Base-by-base conservation (phyloP, 2,888 invertebrate genomes). In the Ellobium chinense region DNA sequence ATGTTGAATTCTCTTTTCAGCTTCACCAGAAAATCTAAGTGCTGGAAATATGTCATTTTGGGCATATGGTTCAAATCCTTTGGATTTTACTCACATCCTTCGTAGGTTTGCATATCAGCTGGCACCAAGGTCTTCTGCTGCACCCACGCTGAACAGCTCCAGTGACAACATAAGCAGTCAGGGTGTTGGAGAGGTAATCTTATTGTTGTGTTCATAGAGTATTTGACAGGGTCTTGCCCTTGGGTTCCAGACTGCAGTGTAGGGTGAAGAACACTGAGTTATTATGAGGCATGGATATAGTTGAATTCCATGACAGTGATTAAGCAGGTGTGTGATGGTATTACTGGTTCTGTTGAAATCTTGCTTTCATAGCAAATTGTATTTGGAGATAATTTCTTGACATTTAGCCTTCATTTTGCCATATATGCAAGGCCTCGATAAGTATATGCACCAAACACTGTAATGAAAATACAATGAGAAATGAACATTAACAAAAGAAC, bases 31-130 rank as follows among this genome's bases (percentile, higher is more conserved):
- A 36, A 84, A 83, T 34, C 70, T 85, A 5, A 79, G 83, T 39
- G 70, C 78, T 21, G 85, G 85, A 34, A 84, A 83, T 29, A 69
- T 88, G 0, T 92, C 92, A 12, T 92, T 91, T 83, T 92, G 91
- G 91, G 90, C 86, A 68, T 91, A 87, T 78, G 90, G 90, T 3
- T 83, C 88, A 9, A 87, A 88, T 14, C 86, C 89, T n/a, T 82
- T 89, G 60, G 91, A 91, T 78, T 85, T 88, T 77, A 86, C 88
- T 2, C 89, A 91, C 37, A 83, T 90, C 5, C 83, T 91, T 36
- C 84, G 89, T 9, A 90, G 90, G 70, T 91, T 90, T 83, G 86
- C 89, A 80, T 92, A 92, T 83, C 92, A 92, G 86, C 80, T 91
- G 36, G 90, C 92, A 5, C 88, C 89, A 62, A 83, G 89, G 24